These are phyloP conservation scores for Teleogryllus occipitalis DNA, from an alignment of 1,140 invertebrate genomes.

Conservation along the genomic window DNA sequence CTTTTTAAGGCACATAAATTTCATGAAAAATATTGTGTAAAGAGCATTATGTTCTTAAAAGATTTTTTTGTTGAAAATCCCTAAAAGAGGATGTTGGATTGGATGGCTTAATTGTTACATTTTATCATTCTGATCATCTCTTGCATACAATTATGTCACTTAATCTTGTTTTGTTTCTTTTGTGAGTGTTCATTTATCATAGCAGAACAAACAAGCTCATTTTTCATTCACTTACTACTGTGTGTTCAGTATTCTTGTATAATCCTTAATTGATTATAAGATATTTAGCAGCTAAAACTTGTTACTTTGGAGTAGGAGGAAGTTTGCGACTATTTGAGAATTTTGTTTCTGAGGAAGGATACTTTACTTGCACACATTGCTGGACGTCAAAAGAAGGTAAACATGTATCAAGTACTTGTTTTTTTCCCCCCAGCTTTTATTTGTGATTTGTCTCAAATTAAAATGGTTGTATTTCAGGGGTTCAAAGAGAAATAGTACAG, in stretches of 20 bases:
- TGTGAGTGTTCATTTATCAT: too few relatives aligned
- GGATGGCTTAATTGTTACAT: too few relatives aligned
- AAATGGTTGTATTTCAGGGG: slow-evolving; percentile 12
- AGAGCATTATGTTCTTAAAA: too few relatives aligned
- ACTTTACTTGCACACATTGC: slow-evolving; percentile 44
- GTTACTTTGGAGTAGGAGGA: slow-evolving; percentile 88
- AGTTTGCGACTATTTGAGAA: slow-evolving; percentile 62
- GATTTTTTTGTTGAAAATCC: too few relatives aligned
- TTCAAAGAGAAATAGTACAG: slow-evolving; percentile 19
- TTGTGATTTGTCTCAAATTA: background rate
- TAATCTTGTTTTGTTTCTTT: too few relatives aligned
- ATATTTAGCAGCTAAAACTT: slow-evolving; percentile 71
- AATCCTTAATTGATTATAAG: slow-evolving; percentile 32
- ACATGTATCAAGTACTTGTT: background rate
- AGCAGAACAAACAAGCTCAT: too few relatives aligned
- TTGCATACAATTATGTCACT: too few relatives aligned
- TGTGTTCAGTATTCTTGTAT: background rate
- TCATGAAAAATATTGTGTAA: too few relatives aligned
- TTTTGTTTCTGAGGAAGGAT: slow-evolving; percentile 42
- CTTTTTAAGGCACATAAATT: too few relatives aligned
- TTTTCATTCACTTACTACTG: too few relatives aligned
- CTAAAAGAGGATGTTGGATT: too few relatives aligned
- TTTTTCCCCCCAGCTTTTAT: background rate
- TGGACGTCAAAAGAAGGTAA: slow-evolving; percentile 50
- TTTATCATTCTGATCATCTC: too few relatives aligned